phyloP scores from a whole-genome alignment of 92 coral and sea anemone species.

The Phenganax marumi region DNA sequence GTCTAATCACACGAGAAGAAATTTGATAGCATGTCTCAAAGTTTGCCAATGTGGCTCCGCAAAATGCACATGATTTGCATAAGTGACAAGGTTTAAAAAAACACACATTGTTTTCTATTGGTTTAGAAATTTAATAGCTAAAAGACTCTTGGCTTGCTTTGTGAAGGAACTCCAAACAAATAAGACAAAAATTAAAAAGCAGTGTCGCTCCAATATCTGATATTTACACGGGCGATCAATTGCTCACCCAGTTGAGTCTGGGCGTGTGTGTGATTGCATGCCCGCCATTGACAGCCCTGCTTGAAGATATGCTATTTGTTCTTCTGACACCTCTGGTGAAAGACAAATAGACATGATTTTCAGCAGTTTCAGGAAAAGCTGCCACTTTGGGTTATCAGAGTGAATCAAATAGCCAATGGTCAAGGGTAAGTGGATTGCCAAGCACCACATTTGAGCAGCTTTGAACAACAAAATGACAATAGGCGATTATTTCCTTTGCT shows the following conservation, averaged over 20 bases:
- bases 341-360: conserved; percentile 50
- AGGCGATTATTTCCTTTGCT: too few species aligned
- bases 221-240: conserved; percentile 41
- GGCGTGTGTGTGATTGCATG: conserved; percentile 37
- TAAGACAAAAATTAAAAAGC: conserved; percentile 7
- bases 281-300: conserved; percentile 12
- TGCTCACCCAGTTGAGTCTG: conserved; percentile 44
- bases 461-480: background rate
- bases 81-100: background rate
- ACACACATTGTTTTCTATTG: conserved; percentile 20
- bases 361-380: conserved; percentile 49
- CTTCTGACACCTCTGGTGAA: conserved; percentile 47
- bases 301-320: conserved; percentile 61
- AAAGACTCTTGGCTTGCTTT: background rate
- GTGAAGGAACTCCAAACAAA: conserved; percentile 7
- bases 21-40: background rate
- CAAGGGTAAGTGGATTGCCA: conserved; percentile 56
- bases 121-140: conserved; percentile 10
- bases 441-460: conserved; percentile 77
- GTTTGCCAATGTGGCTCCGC: background rate
- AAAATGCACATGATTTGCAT: background rate
- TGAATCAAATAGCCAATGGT: conserved; percentile 59
- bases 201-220: conserved; percentile 42
- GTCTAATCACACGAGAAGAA: background rate
- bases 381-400: conserved; percentile 58